Evolutionary conservation across 2,113 vertebrate genomes (phyloP).

Genomic region (Hystrix cristata): DNA sequence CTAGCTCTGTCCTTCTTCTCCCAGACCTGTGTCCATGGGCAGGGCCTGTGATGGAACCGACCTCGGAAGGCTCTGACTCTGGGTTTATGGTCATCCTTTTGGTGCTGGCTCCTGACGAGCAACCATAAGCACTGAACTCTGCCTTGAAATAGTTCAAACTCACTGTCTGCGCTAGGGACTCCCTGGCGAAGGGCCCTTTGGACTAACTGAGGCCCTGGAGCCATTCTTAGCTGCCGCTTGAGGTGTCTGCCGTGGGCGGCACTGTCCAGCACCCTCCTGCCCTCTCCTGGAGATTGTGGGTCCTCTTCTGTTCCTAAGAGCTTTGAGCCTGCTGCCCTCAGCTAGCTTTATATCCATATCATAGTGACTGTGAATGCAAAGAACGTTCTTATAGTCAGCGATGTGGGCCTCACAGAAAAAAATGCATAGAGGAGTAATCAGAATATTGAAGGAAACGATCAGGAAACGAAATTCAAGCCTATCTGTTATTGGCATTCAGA

Average conservation of each 20-base stretch:
- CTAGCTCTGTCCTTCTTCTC: background rate
- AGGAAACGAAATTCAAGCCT: background rate
- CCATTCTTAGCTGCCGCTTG: background rate
- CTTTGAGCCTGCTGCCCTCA: background rate
- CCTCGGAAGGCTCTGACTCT: background rate
- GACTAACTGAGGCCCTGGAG: background rate
- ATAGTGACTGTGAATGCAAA: background rate
- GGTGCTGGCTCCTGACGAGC: background rate
- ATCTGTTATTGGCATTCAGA: background rate
- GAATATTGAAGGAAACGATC: background rate
- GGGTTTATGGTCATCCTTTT: background rate
- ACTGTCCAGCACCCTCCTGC: background rate
- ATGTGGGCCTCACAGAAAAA: background rate
- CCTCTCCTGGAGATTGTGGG: background rate
- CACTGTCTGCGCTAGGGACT: background rate
- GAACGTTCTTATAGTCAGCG: background rate
- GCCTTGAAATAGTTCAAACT: background rate
- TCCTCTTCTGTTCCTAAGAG: background rate
- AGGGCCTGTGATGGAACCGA: background rate
- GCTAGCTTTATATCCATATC: background rate
- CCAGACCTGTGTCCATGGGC: accelerated
- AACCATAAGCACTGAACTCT: background rate
- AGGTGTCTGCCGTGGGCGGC: background rate
- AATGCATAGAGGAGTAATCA: background rate
- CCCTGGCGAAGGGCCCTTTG: background rate